A percentile compares a stretch with the other conserved stretches of the same genome.
These are phyloP conservation scores for Poecilia gillii DNA, from an alignment of 2,797 vertebrate species.

Conservation along the genomic window DNA sequence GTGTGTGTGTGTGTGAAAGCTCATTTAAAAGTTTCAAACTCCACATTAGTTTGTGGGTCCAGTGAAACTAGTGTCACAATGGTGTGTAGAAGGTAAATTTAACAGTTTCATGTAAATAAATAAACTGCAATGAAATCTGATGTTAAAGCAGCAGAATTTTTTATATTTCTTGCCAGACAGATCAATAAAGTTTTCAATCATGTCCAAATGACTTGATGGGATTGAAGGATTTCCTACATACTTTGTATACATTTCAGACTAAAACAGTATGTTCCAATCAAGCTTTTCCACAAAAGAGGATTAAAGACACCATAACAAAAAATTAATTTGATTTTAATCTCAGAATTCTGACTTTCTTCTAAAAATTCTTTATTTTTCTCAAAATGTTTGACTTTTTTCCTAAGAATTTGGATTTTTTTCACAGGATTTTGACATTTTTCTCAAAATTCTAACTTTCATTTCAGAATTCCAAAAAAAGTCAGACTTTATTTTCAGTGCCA, in stretches of 20 bases:
- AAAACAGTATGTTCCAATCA: neutral
- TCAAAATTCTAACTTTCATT: no score
- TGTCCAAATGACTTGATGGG: neutral
- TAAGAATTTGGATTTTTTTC: no score
- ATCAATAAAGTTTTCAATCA: neutral
- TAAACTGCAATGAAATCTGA: neutral
- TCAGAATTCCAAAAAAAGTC: no score
- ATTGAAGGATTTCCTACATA: neutral
- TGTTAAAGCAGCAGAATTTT: neutral
- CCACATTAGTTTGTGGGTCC: neutral
- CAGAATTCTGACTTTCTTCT: no score
- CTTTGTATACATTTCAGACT: neutral
- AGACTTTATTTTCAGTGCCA: no score
- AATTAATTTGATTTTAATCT: no score
- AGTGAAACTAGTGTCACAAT: neutral
- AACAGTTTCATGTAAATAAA: neutral
- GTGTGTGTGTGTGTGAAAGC: neutral
- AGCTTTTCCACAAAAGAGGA: no score
- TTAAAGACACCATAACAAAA: no score
- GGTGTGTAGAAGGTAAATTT: neutral
- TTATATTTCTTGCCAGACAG: neutral
- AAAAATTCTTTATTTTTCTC: no score
- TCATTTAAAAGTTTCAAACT: constrained; percentile 7
- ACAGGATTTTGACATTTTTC: no score
- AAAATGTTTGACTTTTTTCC: no score